Conservation (phyloP, 2,797 vertebrate genomes). For the Acipenser oxyrinchus region DNA sequence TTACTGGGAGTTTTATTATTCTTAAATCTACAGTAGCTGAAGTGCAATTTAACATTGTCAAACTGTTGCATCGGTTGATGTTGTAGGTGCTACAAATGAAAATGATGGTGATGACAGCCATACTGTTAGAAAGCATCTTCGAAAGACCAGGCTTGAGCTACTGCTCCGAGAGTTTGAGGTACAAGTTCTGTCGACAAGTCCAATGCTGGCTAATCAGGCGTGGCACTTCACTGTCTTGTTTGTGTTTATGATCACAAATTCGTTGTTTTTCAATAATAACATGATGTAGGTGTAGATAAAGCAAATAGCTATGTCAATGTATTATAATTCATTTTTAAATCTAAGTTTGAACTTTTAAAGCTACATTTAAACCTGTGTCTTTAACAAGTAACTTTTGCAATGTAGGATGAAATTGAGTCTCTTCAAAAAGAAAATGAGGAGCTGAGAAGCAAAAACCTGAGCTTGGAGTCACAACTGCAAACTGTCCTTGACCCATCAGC, state of each 20-base stretch:
- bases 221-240: no score
- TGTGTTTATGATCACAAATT: no score
- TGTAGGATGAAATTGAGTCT: slow-evolving; percentile 87
- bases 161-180: slow-evolving; percentile 94
- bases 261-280: no score
- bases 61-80: slow-evolving; percentile 6
- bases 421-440: slow-evolving; percentile 84
- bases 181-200: slow-evolving; percentile 9
- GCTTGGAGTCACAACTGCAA: slow-evolving; percentile 72
- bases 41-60: no score
- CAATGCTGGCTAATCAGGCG: no score
- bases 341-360: neutral
- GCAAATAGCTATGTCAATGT: neutral
- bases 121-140: slow-evolving; percentile 71
- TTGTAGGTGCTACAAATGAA: slow-evolving; percentile 83
- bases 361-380: neutral
- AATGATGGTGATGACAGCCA: slow-evolving; percentile 68
- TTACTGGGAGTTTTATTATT: no score
- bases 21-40: no score
- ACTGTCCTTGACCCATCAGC: slow-evolving; percentile 63
- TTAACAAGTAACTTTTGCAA: slow-evolving; percentile 2
- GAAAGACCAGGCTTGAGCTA: slow-evolving; percentile 87
- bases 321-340: neutral
- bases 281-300: neutral
- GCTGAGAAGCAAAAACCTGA: slow-evolving; percentile 70